A percentile compares a stretch with the other conserved stretches of the same genome.
These are phyloP conservation scores for Oenanthe oenanthe DNA, from an alignment of 2,113 vertebrate species.

Conservation along the genomic window DNA sequence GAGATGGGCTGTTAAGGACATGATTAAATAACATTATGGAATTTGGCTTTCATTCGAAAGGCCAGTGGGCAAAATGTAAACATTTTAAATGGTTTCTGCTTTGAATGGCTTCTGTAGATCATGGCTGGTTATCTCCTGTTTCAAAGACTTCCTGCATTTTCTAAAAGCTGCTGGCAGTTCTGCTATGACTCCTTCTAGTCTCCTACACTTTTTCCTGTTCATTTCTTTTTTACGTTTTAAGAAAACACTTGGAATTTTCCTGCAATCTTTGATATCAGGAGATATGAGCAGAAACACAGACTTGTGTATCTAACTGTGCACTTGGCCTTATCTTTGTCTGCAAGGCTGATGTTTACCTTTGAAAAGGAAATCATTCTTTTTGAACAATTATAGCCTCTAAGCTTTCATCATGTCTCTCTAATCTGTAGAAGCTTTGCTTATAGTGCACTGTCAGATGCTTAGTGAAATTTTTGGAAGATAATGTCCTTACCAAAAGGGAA, in stretches of 20 bases:
- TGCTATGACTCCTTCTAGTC: neutral
- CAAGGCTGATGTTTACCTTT: constrained; percentile 50
- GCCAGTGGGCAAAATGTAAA: neutral
- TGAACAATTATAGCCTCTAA: constrained; percentile 43
- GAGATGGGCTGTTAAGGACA: neutral
- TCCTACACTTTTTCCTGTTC: constrained; percentile 33
- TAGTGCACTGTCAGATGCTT: neutral
- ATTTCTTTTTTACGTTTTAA: constrained; percentile 19
- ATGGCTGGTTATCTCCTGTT: constrained; percentile 11
- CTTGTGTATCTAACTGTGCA: neutral
- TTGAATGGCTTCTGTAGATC: neutral
- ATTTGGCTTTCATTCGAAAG: neutral
- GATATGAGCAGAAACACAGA: constrained; percentile 4
- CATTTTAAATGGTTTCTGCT: neutral
- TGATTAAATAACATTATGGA: neutral
- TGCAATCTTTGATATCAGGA: constrained; percentile 51
- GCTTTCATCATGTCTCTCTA: constrained; percentile 40
- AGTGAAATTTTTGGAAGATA: neutral
- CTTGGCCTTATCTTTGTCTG: constrained; percentile 13
- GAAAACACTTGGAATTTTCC: constrained; percentile 36
- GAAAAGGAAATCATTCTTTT: constrained; percentile 64
- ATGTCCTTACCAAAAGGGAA: constrained; percentile 3
- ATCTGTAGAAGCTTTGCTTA: constrained; percentile 11
- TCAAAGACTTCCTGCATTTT: constrained; percentile 2
- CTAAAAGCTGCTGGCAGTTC: constrained; percentile 12